These are phyloP conservation scores for Tor tambroides DNA, from an alignment of 2,113 vertebrate species.

Conservation along the genomic window DNA sequence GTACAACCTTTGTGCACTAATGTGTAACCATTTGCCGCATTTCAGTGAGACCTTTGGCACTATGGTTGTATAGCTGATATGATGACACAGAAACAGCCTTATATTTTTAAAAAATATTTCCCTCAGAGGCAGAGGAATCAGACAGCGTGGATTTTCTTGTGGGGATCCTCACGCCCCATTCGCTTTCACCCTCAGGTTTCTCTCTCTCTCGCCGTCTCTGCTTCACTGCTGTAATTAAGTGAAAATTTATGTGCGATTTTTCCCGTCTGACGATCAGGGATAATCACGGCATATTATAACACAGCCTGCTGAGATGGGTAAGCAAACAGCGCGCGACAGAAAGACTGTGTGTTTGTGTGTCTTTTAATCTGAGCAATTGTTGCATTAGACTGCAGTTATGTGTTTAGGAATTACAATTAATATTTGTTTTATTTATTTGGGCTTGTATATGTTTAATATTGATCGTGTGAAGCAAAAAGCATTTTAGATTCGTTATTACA, in stretches of 20 bases:
- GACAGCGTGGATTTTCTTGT: constrained; percentile 23
- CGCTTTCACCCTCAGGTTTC: constrained; percentile 31
- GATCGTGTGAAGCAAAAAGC: not conserved
- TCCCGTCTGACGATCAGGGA: constrained; percentile 52
- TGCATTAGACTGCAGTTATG: constrained; percentile 22
- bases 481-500: not conserved
- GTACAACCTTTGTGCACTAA: constrained; percentile 48
- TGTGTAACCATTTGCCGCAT: constrained; percentile 4
- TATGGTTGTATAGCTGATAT: constrained; percentile 29
- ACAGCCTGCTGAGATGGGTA: constrained; percentile 58
- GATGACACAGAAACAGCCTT: constrained; percentile 1
- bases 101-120: constrained; percentile 30
- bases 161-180: constrained; percentile 38
- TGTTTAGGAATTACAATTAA: constrained; percentile 3
- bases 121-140: constrained; percentile 23
- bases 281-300: constrained; percentile 50
- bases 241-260: constrained; percentile 53
- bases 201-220: not conserved
- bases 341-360: constrained; percentile 22
- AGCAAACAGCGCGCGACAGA: constrained; percentile 51
- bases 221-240: constrained; percentile 48
- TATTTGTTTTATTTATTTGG: not conserved
- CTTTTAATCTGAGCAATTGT: constrained; percentile 29
- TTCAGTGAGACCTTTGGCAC: constrained; percentile 50
- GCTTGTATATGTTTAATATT: not conserved